These are phyloP conservation scores for Colletes latitarsis DNA, from an alignment of 1,140 invertebrate species.

Conservation along the genomic window DNA sequence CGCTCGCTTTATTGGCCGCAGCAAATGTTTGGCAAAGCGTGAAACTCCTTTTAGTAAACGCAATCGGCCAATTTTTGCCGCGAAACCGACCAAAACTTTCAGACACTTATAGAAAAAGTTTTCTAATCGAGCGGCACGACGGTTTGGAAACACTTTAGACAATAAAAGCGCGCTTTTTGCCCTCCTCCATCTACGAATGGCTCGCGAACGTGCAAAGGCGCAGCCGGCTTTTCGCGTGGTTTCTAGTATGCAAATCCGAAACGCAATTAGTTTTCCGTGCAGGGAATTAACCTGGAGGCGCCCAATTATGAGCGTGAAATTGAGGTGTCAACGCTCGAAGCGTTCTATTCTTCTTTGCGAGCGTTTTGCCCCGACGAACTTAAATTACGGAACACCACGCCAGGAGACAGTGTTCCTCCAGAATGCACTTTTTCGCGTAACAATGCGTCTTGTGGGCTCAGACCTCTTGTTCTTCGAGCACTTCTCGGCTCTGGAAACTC, in stretches of 20 bases:
- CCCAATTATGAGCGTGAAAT: not conserved
- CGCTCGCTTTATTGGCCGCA: conserved; percentile 28
- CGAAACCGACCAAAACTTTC: not conserved
- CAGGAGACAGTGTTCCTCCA: not conserved
- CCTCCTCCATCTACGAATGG: not conserved
- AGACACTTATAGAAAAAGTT: not conserved
- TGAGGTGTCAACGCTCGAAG: not conserved
- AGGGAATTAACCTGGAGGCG: not conserved
- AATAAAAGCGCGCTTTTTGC: not conserved
- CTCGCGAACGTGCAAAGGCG: not conserved
- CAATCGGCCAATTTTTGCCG: conserved; percentile 19
- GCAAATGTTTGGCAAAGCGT: conserved; percentile 22
- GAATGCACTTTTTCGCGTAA: not conserved
- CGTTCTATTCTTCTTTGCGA: not conserved
- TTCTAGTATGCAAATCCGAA: not conserved
- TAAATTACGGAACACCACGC: not conserved
- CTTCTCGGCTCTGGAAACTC: conserved; percentile 24
- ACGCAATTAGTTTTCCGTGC: conserved; percentile 2
- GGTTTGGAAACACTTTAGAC: not conserved
- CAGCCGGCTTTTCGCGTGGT: not conserved
- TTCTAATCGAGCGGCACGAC: not conserved
- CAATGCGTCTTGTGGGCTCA: not conserved
- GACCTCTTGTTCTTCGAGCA: not conserved
- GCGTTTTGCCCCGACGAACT: not conserved
- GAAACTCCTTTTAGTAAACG: not conserved